phyloP scores from a whole-genome alignment of 2,888 invertebrate genomes.

The Iphiclides podalirius region DNA sequence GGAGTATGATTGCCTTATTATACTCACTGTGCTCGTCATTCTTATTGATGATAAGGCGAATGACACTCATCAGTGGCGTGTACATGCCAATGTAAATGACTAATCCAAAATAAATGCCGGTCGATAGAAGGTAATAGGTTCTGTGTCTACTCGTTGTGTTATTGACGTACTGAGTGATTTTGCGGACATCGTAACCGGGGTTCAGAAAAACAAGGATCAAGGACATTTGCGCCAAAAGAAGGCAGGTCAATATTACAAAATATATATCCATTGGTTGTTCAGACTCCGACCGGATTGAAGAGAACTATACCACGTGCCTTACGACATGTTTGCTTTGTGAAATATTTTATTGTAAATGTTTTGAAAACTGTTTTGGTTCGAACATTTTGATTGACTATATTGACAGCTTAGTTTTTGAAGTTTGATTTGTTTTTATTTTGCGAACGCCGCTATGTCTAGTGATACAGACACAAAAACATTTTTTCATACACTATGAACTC shows the following conservation, averaged over 20 bases:
- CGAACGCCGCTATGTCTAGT: slow-evolving; percentile 29
- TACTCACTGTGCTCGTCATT: slow-evolving; percentile 35
- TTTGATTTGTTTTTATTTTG: slow-evolving; percentile 40
- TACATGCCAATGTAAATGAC: slow-evolving; percentile 61
- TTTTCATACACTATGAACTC: no score
- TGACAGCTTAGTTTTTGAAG: slow-evolving; percentile 42
- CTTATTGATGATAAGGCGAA: slow-evolving; percentile 46
- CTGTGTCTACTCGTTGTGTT: slow-evolving; percentile 35
- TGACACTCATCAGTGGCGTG: slow-evolving; percentile 48
- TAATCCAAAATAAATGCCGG: slow-evolving; percentile 44
- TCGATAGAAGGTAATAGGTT: slow-evolving; percentile 32
- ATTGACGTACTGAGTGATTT: slow-evolving; percentile 42
- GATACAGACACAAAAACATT: slow-evolving; percentile 27
- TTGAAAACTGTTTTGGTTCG: neutral
- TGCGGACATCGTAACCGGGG: slow-evolving; percentile 53
- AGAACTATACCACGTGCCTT: no score
- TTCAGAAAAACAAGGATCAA: slow-evolving; percentile 55
- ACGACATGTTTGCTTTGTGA: slow-evolving; percentile 2
- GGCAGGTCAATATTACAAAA: slow-evolving; percentile 43
- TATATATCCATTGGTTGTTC: slow-evolving; percentile 46
- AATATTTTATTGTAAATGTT: slow-evolving; percentile 1
- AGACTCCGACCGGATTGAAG: neutral
- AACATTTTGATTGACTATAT: slow-evolving; percentile 37
- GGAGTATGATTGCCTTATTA: slow-evolving; percentile 48
- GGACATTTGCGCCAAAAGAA: slow-evolving; percentile 59